Percentiles rank a stretch among this genome's conserved stretches.
phyloP scores from a whole-genome alignment of 2,888 invertebrate species.

The Lomographa bimaculata region DNA sequence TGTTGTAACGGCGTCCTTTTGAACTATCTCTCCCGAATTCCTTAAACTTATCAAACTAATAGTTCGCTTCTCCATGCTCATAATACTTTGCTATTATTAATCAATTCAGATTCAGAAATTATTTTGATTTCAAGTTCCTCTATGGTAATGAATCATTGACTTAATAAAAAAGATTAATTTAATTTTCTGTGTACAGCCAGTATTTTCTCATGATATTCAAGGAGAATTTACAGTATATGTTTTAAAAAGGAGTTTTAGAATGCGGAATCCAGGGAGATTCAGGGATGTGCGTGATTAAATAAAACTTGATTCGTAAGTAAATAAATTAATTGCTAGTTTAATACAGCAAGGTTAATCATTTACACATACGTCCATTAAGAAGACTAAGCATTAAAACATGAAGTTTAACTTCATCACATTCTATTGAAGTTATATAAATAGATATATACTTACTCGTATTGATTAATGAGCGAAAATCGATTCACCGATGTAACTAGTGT shows the following conservation, averaged over 20 bases:
- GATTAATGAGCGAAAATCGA: constrained; percentile 33
- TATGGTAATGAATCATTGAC: no score
- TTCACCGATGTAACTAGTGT: neutral
- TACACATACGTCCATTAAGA: constrained; percentile 51
- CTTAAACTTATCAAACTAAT: constrained; percentile 51
- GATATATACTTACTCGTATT: constrained; percentile 39
- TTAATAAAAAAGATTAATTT: no score
- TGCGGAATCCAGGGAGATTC: no score
- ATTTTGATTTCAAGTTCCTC: no score
- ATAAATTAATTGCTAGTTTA: constrained; percentile 63
- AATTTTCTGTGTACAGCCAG: no score
- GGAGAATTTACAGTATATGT: no score
- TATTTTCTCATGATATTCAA: no score
- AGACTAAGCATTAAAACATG: constrained; percentile 45
- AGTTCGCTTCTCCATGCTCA: constrained; percentile 46
- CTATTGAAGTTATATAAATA: constrained; percentile 41
- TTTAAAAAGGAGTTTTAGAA: no score
- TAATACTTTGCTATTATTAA: no score
- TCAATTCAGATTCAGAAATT: no score
- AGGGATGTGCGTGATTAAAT: no score
- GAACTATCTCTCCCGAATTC: constrained; percentile 33
- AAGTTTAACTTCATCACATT: constrained; percentile 68
- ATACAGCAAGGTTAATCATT: constrained; percentile 73
- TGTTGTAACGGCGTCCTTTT: constrained; percentile 38
- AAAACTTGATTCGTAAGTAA: constrained; percentile 48